These are phyloP conservation scores for Brachionichthys hirsutus DNA, from an alignment of 2,113 vertebrate genomes.

Conservation along the genomic window DNA sequence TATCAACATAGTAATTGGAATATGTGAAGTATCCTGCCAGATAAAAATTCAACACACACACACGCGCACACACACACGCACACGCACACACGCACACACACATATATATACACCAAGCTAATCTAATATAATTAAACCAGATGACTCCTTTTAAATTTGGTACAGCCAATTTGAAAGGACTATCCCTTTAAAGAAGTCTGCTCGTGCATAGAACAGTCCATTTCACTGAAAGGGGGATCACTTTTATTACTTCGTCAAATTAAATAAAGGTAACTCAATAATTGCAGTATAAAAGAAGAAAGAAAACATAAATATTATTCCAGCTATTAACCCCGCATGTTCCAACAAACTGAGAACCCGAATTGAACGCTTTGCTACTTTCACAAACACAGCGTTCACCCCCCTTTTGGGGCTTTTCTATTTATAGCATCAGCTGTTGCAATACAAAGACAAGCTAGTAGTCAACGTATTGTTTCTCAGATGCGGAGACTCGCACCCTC, in stretches of 20 bases:
- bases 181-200: conserved; percentile 64
- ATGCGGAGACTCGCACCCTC: conserved; percentile 48
- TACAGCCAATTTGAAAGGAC: conserved; percentile 44
- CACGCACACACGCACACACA: too few relatives aligned
- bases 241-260: background rate
- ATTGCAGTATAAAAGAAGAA: fast-evolving
- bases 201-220: conserved; percentile 59
- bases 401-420: conserved; percentile 66
- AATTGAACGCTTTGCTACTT: background rate
- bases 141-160: conserved; percentile 3
- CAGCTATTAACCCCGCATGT: fast-evolving
- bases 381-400: conserved; percentile 9
- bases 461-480: conserved; percentile 67
- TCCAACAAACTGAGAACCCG: background rate
- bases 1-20: too few relatives aligned
- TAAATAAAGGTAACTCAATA: background rate
- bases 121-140: background rate
- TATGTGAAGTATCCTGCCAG: too few relatives aligned
- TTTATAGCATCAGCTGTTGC: conserved; percentile 80
- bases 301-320: fast-evolving
- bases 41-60: background rate
- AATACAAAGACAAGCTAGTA: conserved; percentile 77
- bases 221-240: conserved; percentile 48
- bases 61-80: too few relatives aligned
- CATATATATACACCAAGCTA: too few relatives aligned